Percentiles rank a stretch among this genome's conserved stretches.
Conservation (phyloP, 2,113 vertebrate genomes). For the Brachypodius melanocephalos region DNA sequence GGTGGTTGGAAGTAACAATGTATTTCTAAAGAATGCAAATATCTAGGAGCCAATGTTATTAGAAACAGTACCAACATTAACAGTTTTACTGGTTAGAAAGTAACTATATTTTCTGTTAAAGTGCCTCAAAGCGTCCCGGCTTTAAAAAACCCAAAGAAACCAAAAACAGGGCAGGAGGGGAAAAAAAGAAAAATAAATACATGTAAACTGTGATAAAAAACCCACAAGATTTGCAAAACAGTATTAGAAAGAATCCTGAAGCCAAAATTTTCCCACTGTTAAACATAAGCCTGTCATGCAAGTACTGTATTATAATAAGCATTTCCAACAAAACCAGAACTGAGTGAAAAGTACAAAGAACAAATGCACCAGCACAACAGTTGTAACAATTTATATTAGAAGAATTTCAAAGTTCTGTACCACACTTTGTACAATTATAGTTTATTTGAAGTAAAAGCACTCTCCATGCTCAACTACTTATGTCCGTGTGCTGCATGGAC, state of each 20-base stretch:
- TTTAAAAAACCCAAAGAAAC: not conserved
- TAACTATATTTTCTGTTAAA: not conserved
- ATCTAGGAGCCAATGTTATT: not conserved
- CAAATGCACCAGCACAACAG: not conserved
- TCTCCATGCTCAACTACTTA: not conserved
- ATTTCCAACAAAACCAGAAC: not conserved
- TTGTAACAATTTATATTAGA: not conserved
- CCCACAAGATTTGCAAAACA: not conserved
- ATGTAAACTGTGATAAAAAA: not conserved
- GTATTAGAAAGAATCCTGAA: not conserved
- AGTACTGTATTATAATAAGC: not conserved
- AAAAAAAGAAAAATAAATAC: not conserved
- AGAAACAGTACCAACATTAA: not conserved
- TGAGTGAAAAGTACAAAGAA: not conserved
- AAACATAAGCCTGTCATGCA: not conserved
- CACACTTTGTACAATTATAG: fast-evolving
- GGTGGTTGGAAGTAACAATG: not conserved
- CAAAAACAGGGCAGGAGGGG: fast-evolving
- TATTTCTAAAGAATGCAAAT: not conserved
- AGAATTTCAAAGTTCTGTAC: not conserved
- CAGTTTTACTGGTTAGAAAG: not conserved
- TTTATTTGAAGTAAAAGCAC: not conserved
- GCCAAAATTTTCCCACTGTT: not conserved
- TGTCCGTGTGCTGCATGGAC: not conserved
- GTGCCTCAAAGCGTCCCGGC: not conserved